Evolutionary conservation across 2,797 vertebrate genomes (phyloP).

Genomic region (Spondyliosoma cantharus): DNA sequence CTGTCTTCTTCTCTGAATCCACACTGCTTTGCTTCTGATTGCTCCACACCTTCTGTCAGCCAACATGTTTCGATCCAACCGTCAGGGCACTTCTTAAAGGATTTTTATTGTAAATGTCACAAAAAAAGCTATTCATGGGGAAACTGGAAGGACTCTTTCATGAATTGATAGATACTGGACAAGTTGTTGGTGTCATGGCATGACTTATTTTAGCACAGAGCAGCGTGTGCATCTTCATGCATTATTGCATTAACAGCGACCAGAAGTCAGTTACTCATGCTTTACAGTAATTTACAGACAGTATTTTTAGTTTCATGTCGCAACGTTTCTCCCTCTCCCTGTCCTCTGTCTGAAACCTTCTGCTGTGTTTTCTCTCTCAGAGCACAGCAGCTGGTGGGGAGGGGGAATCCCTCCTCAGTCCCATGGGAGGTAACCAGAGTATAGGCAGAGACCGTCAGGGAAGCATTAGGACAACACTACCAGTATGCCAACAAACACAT

Average conservation of each 20-base stretch:
- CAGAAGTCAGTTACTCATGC: constrained; percentile 5
- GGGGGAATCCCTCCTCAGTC: constrained; percentile 66
- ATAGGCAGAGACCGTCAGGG: constrained; percentile 28
- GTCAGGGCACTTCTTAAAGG: not conserved
- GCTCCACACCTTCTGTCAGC: constrained; percentile 34
- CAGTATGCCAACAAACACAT: constrained; percentile 32
- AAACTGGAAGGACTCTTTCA: constrained; percentile 12
- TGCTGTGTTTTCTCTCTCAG: constrained; percentile 51
- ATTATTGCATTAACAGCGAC: not conserved
- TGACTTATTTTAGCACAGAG: constrained; percentile 16
- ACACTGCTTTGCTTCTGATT: constrained; percentile 10
- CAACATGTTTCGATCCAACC: constrained; percentile 1
- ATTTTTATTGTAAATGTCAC: constrained; percentile 16
- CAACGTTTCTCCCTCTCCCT: constrained; percentile 2
- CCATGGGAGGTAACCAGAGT: constrained; percentile 70
- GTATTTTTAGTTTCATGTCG: constrained; percentile 18
- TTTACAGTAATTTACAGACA: constrained; percentile 19
- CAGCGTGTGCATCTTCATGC: constrained; percentile 6
- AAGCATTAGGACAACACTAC: constrained; percentile 23
- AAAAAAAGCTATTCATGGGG: constrained; percentile 9
- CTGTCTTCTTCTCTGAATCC: constrained; percentile 20
- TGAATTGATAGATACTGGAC: constrained; percentile 12
- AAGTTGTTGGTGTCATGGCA: constrained; percentile 20
- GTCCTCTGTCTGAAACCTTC: constrained; percentile 44
- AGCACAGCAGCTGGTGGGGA: constrained; percentile 73